Percentiles rank a stretch among this genome's conserved stretches.
Evolutionary conservation across 2,888 invertebrate species (phyloP).

Genomic region (Troglohyphantes excavatus): DNA sequence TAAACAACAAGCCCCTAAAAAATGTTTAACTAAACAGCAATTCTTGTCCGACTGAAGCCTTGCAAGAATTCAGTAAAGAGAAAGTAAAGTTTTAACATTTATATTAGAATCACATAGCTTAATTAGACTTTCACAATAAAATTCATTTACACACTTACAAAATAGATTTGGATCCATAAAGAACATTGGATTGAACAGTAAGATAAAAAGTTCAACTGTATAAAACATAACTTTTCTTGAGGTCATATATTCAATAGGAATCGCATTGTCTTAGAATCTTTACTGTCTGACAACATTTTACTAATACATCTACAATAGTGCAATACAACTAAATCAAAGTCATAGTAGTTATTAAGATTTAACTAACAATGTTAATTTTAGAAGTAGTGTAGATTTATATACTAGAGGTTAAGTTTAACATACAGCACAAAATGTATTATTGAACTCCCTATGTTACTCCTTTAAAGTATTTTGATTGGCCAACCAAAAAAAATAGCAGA

Average conservation of each 20-base stretch:
- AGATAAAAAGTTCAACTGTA: constrained; percentile 21
- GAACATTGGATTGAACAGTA: constrained; percentile 8
- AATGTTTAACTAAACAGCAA: neutral
- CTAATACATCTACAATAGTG: no score
- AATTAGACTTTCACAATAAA: neutral
- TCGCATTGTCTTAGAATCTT: constrained; percentile 41
- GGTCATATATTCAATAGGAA: constrained; percentile 38
- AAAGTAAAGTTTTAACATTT: constrained; percentile 9
- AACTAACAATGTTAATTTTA: no score
- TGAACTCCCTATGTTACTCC: no score
- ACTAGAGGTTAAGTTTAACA: no score
- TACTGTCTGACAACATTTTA: constrained; percentile 22
- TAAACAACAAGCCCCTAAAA: neutral
- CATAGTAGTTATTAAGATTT: no score
- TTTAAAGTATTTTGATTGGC: no score
- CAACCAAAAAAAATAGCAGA: no score
- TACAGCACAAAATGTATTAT: no score
- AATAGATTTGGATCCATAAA: neutral
- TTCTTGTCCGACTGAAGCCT: neutral
- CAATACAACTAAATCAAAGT: no score
- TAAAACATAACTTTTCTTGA: constrained; percentile 24
- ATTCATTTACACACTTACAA: neutral
- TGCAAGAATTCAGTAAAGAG: neutral
- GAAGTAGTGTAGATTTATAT: no score
- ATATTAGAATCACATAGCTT: neutral